phyloP scores from a whole-genome alignment of 2,113 vertebrate species.

The Bombycilla garrulus region DNA sequence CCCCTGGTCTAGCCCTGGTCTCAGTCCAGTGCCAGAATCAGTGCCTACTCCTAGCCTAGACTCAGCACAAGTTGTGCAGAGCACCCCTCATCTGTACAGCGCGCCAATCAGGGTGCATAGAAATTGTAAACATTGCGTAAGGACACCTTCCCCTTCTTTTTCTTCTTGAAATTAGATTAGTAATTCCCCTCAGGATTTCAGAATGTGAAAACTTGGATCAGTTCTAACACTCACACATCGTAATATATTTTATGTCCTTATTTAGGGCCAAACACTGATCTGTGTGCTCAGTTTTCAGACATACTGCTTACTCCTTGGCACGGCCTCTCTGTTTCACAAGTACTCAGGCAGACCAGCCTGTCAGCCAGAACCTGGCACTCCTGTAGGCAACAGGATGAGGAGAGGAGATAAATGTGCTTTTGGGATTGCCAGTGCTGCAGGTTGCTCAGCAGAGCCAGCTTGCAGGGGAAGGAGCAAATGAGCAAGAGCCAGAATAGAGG shows the following conservation, averaged over 20 bases:
- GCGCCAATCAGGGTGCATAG: not conserved
- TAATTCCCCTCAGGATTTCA: not conserved
- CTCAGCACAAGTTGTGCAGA: not conserved
- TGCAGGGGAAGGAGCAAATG: not conserved
- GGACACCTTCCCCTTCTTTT: fast-evolving
- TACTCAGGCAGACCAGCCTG: not conserved
- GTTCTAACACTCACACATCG: not conserved
- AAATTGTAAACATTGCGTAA: not conserved
- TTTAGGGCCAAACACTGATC: not conserved
- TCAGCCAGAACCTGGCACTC: not conserved
- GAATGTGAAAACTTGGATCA: not conserved
- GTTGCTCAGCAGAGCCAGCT: not conserved
- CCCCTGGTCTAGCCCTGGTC: not conserved
- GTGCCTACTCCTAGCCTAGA: not conserved
- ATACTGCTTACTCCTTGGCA: not conserved
- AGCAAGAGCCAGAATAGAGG: not conserved
- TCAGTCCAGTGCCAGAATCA: not conserved
- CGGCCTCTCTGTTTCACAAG: not conserved
- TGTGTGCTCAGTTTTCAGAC: not conserved
- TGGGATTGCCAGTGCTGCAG: not conserved
- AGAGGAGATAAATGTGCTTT: not conserved
- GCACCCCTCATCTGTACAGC: not conserved
- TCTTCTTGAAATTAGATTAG: not conserved
- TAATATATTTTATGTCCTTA: not conserved
- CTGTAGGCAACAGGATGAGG: not conserved